A percentile compares a stretch with the other conserved stretches of the same genome.
These are phyloP conservation scores for Sesia bembeciformis DNA, from an alignment of 2,888 invertebrate genomes.

Conservation along the genomic window DNA sequence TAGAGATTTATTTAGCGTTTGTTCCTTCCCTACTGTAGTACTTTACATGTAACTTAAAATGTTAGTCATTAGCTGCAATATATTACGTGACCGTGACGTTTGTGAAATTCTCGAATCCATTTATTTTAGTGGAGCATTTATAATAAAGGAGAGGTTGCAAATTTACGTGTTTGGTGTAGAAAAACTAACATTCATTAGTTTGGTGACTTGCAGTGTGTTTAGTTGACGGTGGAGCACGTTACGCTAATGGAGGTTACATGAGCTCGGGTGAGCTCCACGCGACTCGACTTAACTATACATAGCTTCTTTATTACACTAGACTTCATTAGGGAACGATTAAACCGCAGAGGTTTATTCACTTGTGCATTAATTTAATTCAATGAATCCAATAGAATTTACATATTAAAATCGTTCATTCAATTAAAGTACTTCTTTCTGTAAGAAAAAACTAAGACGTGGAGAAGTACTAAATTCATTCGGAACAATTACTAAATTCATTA, in stretches of 20 bases:
- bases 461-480: too few relatives aligned
- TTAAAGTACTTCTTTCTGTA: too few relatives aligned
- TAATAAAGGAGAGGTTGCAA: conserved; percentile 3
- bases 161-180: conserved; percentile 4
- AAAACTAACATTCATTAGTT: conserved; percentile 39
- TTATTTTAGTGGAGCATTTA: conserved; percentile 14
- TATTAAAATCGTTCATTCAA: too few relatives aligned
- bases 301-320: background rate
- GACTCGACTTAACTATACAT: background rate
- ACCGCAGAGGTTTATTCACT: background rate
- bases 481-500: too few relatives aligned
- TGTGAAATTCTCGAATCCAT: conserved; percentile 24
- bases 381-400: too few relatives aligned
- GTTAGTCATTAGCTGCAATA: conserved; percentile 24
- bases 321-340: background rate
- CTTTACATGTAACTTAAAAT: conserved; percentile 13
- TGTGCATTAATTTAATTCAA: too few relatives aligned
- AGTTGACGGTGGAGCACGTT: conserved; percentile 16
- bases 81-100: conserved; percentile 9
- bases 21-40: background rate
- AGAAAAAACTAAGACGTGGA: too few relatives aligned
- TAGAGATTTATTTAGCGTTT: background rate
- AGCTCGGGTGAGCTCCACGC: conserved; percentile 5
- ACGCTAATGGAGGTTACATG: conserved; percentile 31
- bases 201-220: conserved; percentile 47